Base-by-base conservation (phyloP, 2,113 vertebrate genomes). In the Microcebus griseorufus region DNA sequence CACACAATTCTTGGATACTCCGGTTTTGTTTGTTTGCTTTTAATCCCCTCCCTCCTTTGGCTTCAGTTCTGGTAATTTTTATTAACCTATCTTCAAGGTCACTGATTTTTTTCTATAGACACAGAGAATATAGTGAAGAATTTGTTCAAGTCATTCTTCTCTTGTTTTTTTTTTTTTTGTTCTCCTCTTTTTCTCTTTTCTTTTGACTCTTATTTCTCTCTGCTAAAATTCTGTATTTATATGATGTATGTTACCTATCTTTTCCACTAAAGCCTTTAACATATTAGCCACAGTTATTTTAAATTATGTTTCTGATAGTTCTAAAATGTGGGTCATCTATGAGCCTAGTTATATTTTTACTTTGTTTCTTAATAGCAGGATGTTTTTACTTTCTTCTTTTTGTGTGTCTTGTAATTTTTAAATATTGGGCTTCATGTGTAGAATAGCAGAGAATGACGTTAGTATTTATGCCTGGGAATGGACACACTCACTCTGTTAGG, bases 61-160 rank as follows among this genome's bases (percentile, higher is more conserved):
- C 78, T 94, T 89, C 25, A 39, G 45, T 83, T 89, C 58, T 80
- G 32, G 34, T 76, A 83, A 37, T 76, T 94, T 94, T 89, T 65
- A 76, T 62, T 83, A 78, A 65, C 69, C 55, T 75, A 65, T 82
- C 9, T 22, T 81, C 37, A 39, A 85, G 39, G 64, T 70, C 42
- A 39, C 25, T 60, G 55, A 6, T 39, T 69, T 69, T 37, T 58
- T 51, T 2, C 3, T 5, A 13, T 9, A n/a, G 23, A 62, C 17
- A 3, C 34, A 32, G 1, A 70, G 1, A 39, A 11, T 58, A 65
- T 17, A 87, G 4, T n/a, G 23, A 42, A 69, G 34, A 85, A 9
- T 6, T 58, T 90, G 37, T 27, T 70, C 13, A n/a, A 92, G 6
- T 22, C 32, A 32, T 42, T 83, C 53, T 60, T 83, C 53, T 60